Evolutionary conservation across 92 coral and sea anemone species (phyloP).

Genomic region (Blastomussa wellsi): DNA sequence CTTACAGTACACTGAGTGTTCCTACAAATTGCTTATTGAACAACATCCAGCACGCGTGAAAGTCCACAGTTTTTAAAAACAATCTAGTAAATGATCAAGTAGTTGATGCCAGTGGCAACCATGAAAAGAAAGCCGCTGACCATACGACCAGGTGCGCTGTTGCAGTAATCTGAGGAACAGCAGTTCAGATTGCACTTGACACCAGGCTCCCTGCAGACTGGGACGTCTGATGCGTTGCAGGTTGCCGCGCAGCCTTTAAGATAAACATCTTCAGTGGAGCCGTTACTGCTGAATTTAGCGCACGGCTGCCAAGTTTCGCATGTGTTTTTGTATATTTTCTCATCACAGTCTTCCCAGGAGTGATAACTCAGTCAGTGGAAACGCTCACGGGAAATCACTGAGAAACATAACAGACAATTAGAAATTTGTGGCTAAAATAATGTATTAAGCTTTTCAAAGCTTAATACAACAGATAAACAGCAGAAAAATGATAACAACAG

Average conservation of each 20-base stretch:
- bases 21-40: background rate
- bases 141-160: background rate
- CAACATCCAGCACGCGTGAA: background rate
- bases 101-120: constrained; percentile 4
- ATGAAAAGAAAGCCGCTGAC: background rate
- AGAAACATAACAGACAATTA: background rate
- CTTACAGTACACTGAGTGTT: too few relatives aligned
- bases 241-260: background rate
- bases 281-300: background rate
- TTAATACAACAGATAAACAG: too few relatives aligned
- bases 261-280: background rate
- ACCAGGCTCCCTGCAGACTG: background rate
- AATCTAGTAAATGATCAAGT: background rate
- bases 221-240: background rate
- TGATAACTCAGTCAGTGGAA: background rate
- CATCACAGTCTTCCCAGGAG: constrained; percentile 4
- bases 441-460: too few relatives aligned
- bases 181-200: background rate
- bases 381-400: constrained; percentile 23
- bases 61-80: background rate
- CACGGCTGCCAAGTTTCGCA: background rate
- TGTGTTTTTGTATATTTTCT: background rate
- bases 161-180: constrained; percentile 8
- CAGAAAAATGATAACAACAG: too few relatives aligned
- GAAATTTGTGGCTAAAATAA: too few relatives aligned